Conservation (phyloP, 2,888 invertebrate species). For the Catonia carolina region DNA sequence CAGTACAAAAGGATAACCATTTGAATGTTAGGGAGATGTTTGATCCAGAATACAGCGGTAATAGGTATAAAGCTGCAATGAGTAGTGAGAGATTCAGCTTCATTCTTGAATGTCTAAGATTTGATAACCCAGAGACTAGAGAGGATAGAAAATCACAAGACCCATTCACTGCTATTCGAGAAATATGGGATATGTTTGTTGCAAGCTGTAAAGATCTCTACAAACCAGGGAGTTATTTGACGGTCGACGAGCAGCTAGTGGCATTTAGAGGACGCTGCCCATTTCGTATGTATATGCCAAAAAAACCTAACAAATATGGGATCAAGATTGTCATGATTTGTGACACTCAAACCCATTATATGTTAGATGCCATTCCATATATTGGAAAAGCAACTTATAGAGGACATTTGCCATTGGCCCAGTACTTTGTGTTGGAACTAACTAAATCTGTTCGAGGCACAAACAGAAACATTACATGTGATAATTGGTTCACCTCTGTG, state of each 20-base stretch:
- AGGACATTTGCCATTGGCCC: slow-evolving; percentile 14
- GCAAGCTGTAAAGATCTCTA: slow-evolving; percentile 20
- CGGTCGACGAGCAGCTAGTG: slow-evolving; percentile 25
- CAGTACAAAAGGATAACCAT: slow-evolving; percentile 17
- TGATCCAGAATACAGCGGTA: slow-evolving; percentile 12
- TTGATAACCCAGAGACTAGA: slow-evolving; percentile 18
- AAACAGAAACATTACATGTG: slow-evolving; percentile 29
- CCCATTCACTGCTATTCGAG: slow-evolving; percentile 24
- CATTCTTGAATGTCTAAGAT: slow-evolving; percentile 18
- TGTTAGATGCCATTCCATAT: slow-evolving; percentile 24
- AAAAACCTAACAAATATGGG: slow-evolving; percentile 23
- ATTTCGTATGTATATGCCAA: slow-evolving; percentile 24
- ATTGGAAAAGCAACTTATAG: slow-evolving; percentile 21
- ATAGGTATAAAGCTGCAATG: slow-evolving; percentile 22
- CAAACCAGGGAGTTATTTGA: slow-evolving; percentile 16
- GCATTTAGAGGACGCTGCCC: slow-evolving; percentile 24
- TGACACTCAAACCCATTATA: slow-evolving; percentile 25
- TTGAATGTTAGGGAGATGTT: slow-evolving; percentile 1
- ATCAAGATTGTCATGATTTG: slow-evolving; percentile 21
- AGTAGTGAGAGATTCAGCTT: slow-evolving; percentile 24
- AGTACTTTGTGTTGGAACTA: slow-evolving; percentile 28
- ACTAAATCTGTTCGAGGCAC: slow-evolving; percentile 18
- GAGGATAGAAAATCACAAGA: slow-evolving; percentile 18
- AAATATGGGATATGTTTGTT: slow-evolving; percentile 25
- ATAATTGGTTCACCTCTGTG: slow-evolving; percentile 24